Conservation (phyloP, 2,888 invertebrate genomes). For the Pocota personata region DNA sequence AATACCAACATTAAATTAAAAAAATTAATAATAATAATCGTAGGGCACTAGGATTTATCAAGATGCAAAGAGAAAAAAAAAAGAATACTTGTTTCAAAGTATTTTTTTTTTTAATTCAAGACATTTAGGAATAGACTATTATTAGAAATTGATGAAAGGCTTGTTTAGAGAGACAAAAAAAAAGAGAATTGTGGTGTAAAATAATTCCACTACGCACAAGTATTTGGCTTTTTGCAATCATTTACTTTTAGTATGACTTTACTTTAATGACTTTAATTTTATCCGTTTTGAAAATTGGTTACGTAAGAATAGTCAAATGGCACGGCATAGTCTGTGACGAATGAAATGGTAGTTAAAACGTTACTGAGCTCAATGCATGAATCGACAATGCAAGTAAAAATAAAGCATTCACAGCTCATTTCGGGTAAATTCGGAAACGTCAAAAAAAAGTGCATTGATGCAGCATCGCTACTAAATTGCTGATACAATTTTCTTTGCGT, state of each 20-base stretch:
- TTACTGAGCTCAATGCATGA: background rate
- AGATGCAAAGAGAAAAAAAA: background rate
- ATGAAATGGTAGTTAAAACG: background rate
- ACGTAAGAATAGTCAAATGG: background rate
- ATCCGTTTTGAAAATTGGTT: background rate
- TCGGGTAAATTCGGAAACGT: no score
- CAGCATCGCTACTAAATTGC: no score
- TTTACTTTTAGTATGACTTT: conserved; percentile 7
- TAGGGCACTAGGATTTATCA: conserved; percentile 23
- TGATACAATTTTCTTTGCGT: no score
- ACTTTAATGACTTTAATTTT: background rate
- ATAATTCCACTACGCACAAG: conserved; percentile 24
- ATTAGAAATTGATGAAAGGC: conserved; percentile 35
- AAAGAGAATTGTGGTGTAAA: background rate
- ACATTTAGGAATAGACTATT: conserved; percentile 25
- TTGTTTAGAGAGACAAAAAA: conserved; percentile 13
- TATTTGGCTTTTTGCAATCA: conserved; percentile 40
- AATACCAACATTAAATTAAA: background rate
- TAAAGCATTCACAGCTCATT: no score
- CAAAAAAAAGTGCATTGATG: no score
- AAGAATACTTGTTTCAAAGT: conserved; percentile 4
- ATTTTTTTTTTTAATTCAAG: background rate
- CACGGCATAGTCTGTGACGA: background rate
- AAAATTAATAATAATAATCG: background rate
- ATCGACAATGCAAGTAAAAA: no score